Evolutionary conservation across 2,113 vertebrate species (phyloP).

Genomic region (Herpetotheres cachinnans): DNA sequence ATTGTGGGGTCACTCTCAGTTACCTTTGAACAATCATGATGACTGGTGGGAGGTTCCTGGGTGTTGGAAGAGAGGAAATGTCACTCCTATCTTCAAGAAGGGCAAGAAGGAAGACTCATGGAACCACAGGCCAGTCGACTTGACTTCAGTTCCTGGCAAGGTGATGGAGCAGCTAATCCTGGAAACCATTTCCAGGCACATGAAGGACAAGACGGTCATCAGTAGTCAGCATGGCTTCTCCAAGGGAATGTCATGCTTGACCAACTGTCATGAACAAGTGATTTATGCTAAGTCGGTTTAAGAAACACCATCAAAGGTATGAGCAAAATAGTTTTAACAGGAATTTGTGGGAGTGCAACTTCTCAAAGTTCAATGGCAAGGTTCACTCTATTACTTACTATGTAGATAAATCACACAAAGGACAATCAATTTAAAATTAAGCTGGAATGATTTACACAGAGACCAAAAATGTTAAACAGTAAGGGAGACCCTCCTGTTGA

Average conservation of each 20-base stretch:
- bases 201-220: not conserved
- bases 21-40: not conserved
- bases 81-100: not conserved
- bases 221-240: not conserved
- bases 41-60: not conserved
- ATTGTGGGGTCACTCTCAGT: not conserved
- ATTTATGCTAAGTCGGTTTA: too few species aligned
- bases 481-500: too few species aligned
- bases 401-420: too few species aligned
- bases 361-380: too few species aligned
- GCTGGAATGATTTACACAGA: too few species aligned
- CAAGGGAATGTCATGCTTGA: not conserved
- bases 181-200: not conserved
- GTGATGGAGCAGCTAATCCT: not conserved
- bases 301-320: too few species aligned
- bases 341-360: too few species aligned
- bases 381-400: too few species aligned
- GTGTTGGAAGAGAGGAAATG: not conserved
- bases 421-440: too few species aligned
- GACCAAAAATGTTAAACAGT: too few species aligned
- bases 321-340: too few species aligned
- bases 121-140: not conserved
- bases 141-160: not conserved
- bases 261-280: too few species aligned
- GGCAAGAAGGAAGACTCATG: not conserved